Evolutionary conservation across 2,888 invertebrate species (phyloP).

Genomic region (Parapristionchus giblindavisi): DNA sequence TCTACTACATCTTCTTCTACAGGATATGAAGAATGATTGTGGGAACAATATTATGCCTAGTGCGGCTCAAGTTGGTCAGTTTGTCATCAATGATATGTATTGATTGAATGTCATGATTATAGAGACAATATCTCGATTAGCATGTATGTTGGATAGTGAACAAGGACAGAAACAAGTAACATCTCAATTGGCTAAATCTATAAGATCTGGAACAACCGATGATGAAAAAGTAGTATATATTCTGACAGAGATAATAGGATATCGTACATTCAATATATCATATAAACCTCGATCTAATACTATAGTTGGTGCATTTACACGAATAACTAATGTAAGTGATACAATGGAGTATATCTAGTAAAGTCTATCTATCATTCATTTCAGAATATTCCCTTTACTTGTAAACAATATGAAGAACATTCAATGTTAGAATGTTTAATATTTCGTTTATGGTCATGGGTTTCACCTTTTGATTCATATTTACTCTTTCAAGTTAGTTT

Average conservation of each 20-base stretch:
- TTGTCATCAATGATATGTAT: too few species aligned
- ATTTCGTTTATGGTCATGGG: constrained; percentile 51
- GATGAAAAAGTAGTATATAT: background rate
- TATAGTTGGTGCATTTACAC: too few species aligned
- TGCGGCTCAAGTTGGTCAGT: too few species aligned
- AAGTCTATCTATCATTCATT: background rate
- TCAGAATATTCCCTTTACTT: background rate
- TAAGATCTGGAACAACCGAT: background rate
- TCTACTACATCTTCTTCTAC: too few species aligned
- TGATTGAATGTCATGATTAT: too few species aligned
- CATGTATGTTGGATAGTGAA: constrained; percentile 25
- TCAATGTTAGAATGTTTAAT: constrained; percentile 47
- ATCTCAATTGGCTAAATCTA: constrained; percentile 2
- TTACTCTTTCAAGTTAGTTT: constrained; percentile 7
- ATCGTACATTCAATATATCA: too few species aligned
- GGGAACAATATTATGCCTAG: too few species aligned
- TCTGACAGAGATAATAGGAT: too few species aligned
- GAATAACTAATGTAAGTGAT: too few species aligned
- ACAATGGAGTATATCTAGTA: background rate
- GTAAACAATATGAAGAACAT: constrained; percentile 43
- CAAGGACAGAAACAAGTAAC: background rate
- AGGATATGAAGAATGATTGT: too few species aligned
- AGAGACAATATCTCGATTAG: constrained; percentile 30
- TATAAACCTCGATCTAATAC: too few species aligned
- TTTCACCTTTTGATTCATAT: constrained; percentile 42